Base-by-base conservation (phyloP, 2,113 vertebrate genomes). In the Myxocyprinus asiaticus region DNA sequence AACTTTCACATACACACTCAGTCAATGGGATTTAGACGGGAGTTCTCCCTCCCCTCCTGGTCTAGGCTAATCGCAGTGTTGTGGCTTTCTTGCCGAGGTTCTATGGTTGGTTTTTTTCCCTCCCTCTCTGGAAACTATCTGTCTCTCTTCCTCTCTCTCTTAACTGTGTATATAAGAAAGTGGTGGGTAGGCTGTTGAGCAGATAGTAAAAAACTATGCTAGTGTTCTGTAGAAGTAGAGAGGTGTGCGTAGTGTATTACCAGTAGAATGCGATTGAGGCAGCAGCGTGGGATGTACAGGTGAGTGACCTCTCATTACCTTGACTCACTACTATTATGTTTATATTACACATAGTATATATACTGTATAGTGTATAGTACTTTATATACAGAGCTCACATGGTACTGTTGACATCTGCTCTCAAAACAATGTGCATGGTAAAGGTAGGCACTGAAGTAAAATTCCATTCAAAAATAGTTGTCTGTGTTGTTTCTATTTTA, bases 51-150 rank as follows among this genome's bases (percentile, higher is more conserved):
- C 77, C 50, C 22, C 76, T 48, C 75, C 78, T 78, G 76, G 61
- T 77, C 43, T 75, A 77, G 81, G 71, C 76, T 90, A 91, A 90
- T 91, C 85, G 73, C 86, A 87, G 87, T 91, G 87, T 92, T 90
- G 89, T 86, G 86, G 88, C 65, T 89, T 84, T 70, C 77, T 78
- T 48, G 9, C 75, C 79, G 79, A 84, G 82, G 76, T 81, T 71
- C 79, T 84, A 66, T 70, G 83, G 87, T 85, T 82, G 81, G 81
- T 82, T 87, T 83, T 87, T 89, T 90, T 88, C 86, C 81, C 22
- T 79, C 79, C 74, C 79, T 83, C 79, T 83, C 81, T 85, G 81
- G 81, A 85, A 86, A 86, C 84, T 56, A 65, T 78, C 22, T 1
- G 59, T 44, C 79, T 74, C 85, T 80, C 22, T 33, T 33, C 3